Evolutionary conservation across 64 coral and sea anemone genomes (phyloP), one percentile per base, ranked within the genome.

Genomic region (Dendrophyllia cribrosa): DNA sequence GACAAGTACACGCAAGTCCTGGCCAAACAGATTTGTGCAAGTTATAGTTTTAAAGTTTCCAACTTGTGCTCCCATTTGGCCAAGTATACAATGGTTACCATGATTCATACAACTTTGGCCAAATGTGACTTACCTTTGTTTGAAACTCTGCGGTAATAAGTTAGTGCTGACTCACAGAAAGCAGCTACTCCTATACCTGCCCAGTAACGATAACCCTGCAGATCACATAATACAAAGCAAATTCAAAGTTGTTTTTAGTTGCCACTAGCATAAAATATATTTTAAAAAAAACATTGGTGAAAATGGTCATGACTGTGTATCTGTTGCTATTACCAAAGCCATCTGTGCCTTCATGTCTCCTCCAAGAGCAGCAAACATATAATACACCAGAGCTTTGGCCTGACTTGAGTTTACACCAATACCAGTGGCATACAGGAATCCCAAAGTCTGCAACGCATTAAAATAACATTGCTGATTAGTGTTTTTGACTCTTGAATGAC

Each of bases 301-400:
- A 34, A 9, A 56, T 56, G 10, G 5, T 8, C 19, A 58, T 23
- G 52, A 19, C 3, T 19, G 3, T 78, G 75, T 34, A 34, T 34
- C 34, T 34, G 34, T 16, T 20, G 4, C 16, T 21, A 86, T 93
- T 94, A 96, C 97, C 87, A 98, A 77, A 23, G 90, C 90, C 97
- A 96, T 98, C 68, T 96, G 94, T 51, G 94, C 97, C 24, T 95
- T 96, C 10, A 93, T 64, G 52, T 98, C 91, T 43, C 97, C 94
- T 75, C 97, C 97, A 17, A 98, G 48, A 58, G 91, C 94, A 61
- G 87, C 87, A 91, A 98, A 98, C 77, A 90, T 98, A 48, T 96
- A 93, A 74, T 98, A 98, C 17, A 98, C 97, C 50, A 98, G 76
- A 61, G 97, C 97, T 91, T 96, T 98, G n/a, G 94, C 91, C 44